Conservation (phyloP, 2,888 invertebrate genomes). For the Drosophila melanosoma region DNA sequence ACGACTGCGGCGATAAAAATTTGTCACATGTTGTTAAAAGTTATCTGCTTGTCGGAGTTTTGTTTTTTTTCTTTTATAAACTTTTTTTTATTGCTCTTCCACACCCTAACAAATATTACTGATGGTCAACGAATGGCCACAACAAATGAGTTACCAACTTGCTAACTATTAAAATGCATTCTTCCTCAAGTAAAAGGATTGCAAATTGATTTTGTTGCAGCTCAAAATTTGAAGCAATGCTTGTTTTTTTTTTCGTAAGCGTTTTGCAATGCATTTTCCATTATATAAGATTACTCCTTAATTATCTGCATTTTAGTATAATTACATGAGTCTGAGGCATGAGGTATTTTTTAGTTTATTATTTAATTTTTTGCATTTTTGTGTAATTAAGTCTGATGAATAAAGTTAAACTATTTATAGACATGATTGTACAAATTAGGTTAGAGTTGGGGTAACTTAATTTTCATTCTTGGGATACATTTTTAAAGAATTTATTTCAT, state of each 20-base stretch:
- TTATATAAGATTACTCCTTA: neutral
- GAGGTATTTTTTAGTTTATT: neutral
- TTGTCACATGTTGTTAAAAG: constrained; percentile 73
- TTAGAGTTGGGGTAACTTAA: neutral
- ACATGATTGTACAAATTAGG: neutral
- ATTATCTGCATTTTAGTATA: neutral
- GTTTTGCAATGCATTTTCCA: neutral
- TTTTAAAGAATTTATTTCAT: neutral
- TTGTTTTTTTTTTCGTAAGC: neutral
- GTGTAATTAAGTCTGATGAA: neutral
- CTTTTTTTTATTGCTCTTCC: constrained; percentile 22
- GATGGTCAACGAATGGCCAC: constrained; percentile 9
- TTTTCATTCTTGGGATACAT: neutral
- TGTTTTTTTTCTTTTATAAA: constrained; percentile 2
- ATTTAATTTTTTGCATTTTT: neutral
- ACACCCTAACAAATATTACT: constrained; percentile 29
- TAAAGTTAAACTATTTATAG: neutral
- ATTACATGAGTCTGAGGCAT: neutral
- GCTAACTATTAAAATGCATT: constrained; percentile 36
- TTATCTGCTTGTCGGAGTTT: constrained; percentile 40
- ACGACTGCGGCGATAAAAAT: constrained; percentile 65
- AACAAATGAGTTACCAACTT: constrained; percentile 19
- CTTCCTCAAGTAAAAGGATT: constrained; percentile 31
- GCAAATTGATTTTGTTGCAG: constrained; percentile 21
- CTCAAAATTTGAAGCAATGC: constrained; percentile 16